A percentile compares a stretch with the other conserved stretches of the same genome.
phyloP scores from a whole-genome alignment of 30 jellyfish, hydroid and myxozoan genomes.

The Calvadosia cruxmelitensis region DNA sequence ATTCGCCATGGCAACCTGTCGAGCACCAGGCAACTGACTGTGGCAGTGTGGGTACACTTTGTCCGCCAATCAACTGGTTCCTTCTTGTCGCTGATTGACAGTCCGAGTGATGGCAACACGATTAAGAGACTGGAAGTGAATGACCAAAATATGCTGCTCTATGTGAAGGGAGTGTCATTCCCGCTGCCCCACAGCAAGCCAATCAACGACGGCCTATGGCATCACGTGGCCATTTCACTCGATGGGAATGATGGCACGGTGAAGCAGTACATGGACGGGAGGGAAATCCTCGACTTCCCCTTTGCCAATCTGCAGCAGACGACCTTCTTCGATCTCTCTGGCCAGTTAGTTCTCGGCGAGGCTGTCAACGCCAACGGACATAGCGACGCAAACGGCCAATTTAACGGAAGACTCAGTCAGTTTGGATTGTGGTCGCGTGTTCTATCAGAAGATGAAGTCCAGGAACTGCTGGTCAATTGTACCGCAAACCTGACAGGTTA shows the following conservation, averaged over 20 bases:
- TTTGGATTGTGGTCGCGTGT: conserved; percentile 66
- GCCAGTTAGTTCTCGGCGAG: background rate
- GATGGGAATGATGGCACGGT: conserved; percentile 16
- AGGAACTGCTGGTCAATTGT: conserved; percentile 33
- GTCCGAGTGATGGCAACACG: background rate
- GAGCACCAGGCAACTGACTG: conserved; percentile 12
- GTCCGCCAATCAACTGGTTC: conserved; percentile 20
- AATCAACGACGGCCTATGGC: conserved; percentile 55
- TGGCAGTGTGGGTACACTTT: conserved; percentile 53
- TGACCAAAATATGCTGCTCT: conserved; percentile 6
- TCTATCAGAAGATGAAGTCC: conserved; percentile 17
- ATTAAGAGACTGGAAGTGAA: conserved; percentile 3
- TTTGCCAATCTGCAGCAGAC: background rate
- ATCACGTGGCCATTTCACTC: conserved; percentile 31
- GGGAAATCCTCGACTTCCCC: conserved; percentile 1
- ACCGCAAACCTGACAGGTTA: conserved; percentile 59
- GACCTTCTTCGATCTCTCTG: background rate
- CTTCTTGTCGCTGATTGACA: conserved; percentile 9
- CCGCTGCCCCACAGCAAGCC: conserved; percentile 10
- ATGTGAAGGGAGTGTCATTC: background rate
- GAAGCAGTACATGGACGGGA: conserved; percentile 11
- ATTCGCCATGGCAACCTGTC: conserved; percentile 18
- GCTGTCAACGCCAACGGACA: background rate
- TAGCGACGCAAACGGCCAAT: conserved; percentile 2
- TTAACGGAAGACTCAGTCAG: conserved; percentile 77